phyloP scores from a whole-genome alignment of 35 echinoderm and acorn worm species.

The Hemicentrotus pulcherrimus region DNA sequence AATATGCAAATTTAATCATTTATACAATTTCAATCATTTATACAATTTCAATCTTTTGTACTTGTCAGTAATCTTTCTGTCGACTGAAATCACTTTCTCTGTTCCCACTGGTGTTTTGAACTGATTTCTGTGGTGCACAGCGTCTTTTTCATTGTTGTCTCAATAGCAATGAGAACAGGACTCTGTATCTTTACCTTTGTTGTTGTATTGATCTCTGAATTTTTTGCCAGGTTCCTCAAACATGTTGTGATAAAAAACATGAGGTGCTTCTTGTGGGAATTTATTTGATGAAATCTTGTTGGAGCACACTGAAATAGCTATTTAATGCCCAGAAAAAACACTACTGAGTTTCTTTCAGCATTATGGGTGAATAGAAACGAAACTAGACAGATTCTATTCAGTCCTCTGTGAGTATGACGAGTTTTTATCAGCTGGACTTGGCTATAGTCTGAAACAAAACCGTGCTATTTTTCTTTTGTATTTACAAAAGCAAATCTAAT shows the following conservation, averaged over 20 bases:
- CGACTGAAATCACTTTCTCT: background rate
- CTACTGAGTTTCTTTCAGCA: background rate
- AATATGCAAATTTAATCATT: background rate
- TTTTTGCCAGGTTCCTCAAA: background rate
- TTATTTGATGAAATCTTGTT: background rate
- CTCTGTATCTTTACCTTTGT: background rate
- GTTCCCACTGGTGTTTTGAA: background rate
- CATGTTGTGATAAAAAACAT: background rate
- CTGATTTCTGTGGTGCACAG: background rate
- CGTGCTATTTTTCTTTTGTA: background rate
- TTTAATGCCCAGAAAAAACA: too few relatives aligned
- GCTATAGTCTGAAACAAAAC: background rate
- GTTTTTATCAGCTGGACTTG: background rate
- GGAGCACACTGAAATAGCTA: too few relatives aligned
- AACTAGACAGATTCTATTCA: background rate
- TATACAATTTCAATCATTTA: background rate
- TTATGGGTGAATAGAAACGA: background rate
- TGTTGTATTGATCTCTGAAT: background rate
- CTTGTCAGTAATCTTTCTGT: background rate
- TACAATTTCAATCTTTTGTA: background rate
- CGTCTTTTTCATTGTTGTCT: background rate
- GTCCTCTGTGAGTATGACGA: background rate
- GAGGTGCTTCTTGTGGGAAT: background rate
- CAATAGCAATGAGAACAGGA: background rate
- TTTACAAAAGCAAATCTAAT: background rate